Conservation (phyloP, 2,888 invertebrate genomes). For the Heliconius ethilla region DNA sequence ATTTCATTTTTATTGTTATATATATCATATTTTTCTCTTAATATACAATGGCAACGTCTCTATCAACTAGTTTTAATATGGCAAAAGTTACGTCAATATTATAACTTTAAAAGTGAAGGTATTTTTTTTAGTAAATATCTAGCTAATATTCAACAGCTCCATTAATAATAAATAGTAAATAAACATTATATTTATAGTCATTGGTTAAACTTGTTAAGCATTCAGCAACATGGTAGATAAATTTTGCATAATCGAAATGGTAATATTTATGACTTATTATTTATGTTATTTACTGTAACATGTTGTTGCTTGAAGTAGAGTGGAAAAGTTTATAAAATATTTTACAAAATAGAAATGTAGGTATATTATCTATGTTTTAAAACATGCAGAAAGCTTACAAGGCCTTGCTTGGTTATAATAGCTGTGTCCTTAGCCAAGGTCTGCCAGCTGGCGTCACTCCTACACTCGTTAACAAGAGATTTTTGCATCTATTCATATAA, state of each 20-base stretch:
- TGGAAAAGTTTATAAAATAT: slow-evolving; percentile 1
- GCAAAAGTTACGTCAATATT: background rate
- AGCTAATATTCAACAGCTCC: background rate
- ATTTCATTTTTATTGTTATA: background rate
- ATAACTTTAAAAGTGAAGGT: background rate
- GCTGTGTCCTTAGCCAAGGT: slow-evolving; percentile 76
- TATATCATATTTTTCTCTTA: background rate
- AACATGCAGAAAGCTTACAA: slow-evolving; percentile 69
- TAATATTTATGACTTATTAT: slow-evolving; percentile 2
- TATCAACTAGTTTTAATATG: background rate
- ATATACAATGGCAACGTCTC: background rate
- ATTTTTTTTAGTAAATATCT: slow-evolving; percentile 3
- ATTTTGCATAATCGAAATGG: slow-evolving; percentile 14
- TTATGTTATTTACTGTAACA: background rate
- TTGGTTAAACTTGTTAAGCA: background rate
- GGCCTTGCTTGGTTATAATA: slow-evolving; percentile 75
- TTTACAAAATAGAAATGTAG: too few species aligned
- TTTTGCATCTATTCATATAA: slow-evolving; percentile 53
- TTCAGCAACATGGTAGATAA: slow-evolving; percentile 10
- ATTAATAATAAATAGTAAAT: background rate
- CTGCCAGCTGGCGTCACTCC: slow-evolving; percentile 72
- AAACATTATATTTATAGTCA: background rate
- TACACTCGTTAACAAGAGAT: slow-evolving; percentile 70
- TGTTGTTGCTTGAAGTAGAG: background rate
- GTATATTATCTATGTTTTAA: slow-evolving; percentile 42